These are phyloP conservation scores for Sebastes schlegelii DNA, from an alignment of 2,113 vertebrate species.

Conservation along the genomic window DNA sequence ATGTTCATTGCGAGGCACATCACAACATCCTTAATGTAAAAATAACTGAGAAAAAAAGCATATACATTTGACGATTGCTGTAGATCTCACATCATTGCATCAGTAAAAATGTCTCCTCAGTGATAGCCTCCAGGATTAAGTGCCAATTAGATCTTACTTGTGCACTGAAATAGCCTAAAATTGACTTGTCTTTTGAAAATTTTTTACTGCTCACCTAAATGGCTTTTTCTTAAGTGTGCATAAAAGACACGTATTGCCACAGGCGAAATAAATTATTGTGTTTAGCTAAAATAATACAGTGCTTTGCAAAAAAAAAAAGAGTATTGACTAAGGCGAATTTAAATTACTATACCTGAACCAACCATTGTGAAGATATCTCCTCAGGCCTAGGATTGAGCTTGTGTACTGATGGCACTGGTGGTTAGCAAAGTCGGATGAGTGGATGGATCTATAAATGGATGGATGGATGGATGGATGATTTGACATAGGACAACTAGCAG, in stretches of 20 bases:
- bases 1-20: background rate
- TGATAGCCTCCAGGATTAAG: background rate
- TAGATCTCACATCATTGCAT: background rate
- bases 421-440: slow-evolving; percentile 32
- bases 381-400: slow-evolving; percentile 8
- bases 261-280: slow-evolving; percentile 1
- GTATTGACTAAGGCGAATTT: background rate
- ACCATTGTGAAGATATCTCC: background rate
- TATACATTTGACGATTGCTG: background rate
- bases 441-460: slow-evolving; percentile 36
- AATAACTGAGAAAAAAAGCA: background rate
- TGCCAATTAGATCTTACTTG: background rate
- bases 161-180: background rate
- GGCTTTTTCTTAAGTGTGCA: background rate
- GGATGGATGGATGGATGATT: slow-evolving; percentile 57
- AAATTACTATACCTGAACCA: slow-evolving; percentile 2
- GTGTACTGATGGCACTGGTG: slow-evolving; percentile 6
- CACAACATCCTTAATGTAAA: background rate
- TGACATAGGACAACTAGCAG: slow-evolving; percentile 70
- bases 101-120: background rate
- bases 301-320: slow-evolving; percentile 4
- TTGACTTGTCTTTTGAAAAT: background rate
- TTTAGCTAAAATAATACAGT: background rate
- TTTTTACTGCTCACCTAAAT: background rate
- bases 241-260: background rate